phyloP scores from a whole-genome alignment of 2,797 vertebrate genomes.

The Holocentrus rufus region DNA sequence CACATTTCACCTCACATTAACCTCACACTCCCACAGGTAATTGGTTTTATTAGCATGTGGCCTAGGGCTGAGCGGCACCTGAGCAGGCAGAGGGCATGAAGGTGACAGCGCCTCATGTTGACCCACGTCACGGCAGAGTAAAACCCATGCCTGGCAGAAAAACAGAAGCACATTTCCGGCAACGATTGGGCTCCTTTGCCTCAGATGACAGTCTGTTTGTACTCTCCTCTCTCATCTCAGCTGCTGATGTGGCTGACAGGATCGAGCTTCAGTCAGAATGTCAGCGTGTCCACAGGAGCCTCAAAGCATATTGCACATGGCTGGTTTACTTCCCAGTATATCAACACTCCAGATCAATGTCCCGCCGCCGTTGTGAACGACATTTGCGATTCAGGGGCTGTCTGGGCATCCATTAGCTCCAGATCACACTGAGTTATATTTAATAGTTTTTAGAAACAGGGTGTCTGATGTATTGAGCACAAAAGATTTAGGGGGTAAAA shows the following conservation, averaged over 20 bases:
- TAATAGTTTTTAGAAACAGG: constrained; percentile 38
- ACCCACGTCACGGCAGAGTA: constrained; percentile 9
- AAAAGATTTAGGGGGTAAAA: constrained; percentile 25
- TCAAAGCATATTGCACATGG: constrained; percentile 16
- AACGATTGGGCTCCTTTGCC: constrained; percentile 20
- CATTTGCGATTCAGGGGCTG: constrained; percentile 30
- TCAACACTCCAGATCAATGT: constrained; percentile 35
- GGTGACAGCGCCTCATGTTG: constrained; percentile 23
- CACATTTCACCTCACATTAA: constrained; percentile 55
- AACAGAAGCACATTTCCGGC: constrained; percentile 23
- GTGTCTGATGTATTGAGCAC: constrained; percentile 24
- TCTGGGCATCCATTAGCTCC: constrained; percentile 14
- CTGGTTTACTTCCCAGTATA: constrained; percentile 12
- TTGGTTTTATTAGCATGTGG: constrained; percentile 52
- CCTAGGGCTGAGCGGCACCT: constrained; percentile 32
- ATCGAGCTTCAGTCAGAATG: constrained; percentile 21
- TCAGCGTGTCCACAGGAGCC: constrained; percentile 23
- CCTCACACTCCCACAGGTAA: constrained; percentile 37
- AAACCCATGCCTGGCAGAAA: constrained; percentile 22
- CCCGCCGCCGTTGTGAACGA: background rate
- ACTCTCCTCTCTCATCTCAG: constrained; percentile 38
- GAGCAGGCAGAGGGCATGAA: constrained; percentile 12
- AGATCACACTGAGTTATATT: constrained; percentile 22
- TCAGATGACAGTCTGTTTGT: constrained; percentile 43
- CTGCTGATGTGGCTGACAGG: constrained; percentile 35